phyloP scores from a whole-genome alignment of 2,797 vertebrate genomes.

The Galagoides demidoff region DNA sequence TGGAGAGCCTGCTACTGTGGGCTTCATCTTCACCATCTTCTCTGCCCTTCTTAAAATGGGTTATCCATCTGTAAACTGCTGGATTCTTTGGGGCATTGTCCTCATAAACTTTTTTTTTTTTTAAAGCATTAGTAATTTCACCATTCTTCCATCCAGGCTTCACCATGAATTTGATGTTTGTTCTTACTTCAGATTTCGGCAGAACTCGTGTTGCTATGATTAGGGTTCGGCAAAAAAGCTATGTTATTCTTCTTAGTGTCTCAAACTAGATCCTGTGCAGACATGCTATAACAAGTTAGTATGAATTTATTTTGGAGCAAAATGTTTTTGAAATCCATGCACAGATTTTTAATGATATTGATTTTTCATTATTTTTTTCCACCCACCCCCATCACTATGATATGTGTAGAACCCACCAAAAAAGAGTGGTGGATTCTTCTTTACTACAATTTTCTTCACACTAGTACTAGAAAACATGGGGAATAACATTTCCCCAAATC shows the following conservation, averaged over 20 bases:
- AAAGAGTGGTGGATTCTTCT: not conserved
- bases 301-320: not conserved
- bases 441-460: not conserved
- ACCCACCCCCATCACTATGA: rapidly evolving
- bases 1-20: not conserved
- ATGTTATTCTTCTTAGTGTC: not conserved
- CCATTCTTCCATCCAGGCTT: not conserved
- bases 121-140: not conserved
- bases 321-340: not conserved
- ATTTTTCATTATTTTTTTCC: not conserved
- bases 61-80: not conserved
- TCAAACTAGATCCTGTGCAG: not conserved
- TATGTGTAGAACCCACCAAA: not conserved
- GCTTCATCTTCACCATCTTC: not conserved
- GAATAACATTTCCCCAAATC: not conserved
- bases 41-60: not conserved
- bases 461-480: not conserved
- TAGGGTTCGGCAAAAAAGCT: not conserved
- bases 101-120: not conserved
- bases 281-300: not conserved
- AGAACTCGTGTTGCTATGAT: not conserved
- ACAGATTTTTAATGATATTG: not conserved
- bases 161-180: not conserved
- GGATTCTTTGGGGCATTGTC: not conserved
- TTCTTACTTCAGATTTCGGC: not conserved